A percentile compares a stretch with the other conserved stretches of the same genome.
Evolutionary conservation across 92 coral and sea anemone genomes (phyloP).

Genomic region (Meandrina meandrites): DNA sequence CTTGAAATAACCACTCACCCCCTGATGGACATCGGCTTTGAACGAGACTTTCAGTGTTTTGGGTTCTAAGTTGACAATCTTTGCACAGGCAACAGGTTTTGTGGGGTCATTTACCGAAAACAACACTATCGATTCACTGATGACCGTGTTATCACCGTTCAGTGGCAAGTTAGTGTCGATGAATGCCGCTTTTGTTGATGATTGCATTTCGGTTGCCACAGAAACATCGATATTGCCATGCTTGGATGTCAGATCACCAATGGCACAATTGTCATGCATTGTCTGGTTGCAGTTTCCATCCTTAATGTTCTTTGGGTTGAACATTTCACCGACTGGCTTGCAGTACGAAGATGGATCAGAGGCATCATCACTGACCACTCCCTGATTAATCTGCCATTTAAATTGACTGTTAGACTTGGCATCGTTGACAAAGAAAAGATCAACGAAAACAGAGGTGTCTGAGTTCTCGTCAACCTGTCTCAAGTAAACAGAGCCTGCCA

Average conservation of each 20-base stretch:
- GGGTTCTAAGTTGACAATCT: slow-evolving; percentile 54
- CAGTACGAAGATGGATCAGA: slow-evolving; percentile 42
- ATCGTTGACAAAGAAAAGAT: slow-evolving; percentile 77
- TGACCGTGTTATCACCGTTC: slow-evolving; percentile 55
- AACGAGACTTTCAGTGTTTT: slow-evolving; percentile 71
- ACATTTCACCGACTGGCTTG: slow-evolving; percentile 42
- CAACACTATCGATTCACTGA: slow-evolving; percentile 74
- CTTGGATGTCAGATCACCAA: slow-evolving; percentile 70
- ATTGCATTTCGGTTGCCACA: slow-evolving; percentile 60
- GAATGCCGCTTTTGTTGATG: slow-evolving; percentile 56
- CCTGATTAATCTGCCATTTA: slow-evolving; percentile 53
- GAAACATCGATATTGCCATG: slow-evolving; percentile 59
- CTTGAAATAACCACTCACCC: slow-evolving; percentile 72
- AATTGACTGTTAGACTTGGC: slow-evolving; percentile 11
- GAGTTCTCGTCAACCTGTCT: slow-evolving; percentile 61
- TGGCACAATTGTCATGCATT: slow-evolving; percentile 57
- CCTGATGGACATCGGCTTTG: slow-evolving; percentile 51
- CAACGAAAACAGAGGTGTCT: slow-evolving; percentile 65
- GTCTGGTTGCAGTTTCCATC: slow-evolving; percentile 40
- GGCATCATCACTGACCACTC: slow-evolving; percentile 18
- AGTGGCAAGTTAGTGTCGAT: slow-evolving; percentile 73
- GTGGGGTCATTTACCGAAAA: slow-evolving; percentile 38
- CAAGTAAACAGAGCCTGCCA: slow-evolving; percentile 84
- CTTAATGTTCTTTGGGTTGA: slow-evolving; percentile 48
- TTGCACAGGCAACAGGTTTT: slow-evolving; percentile 77